A percentile compares a stretch with the other conserved stretches of the same genome.
phyloP scores from a whole-genome alignment of 2,797 vertebrate genomes.

The Molossus alvarezi region DNA sequence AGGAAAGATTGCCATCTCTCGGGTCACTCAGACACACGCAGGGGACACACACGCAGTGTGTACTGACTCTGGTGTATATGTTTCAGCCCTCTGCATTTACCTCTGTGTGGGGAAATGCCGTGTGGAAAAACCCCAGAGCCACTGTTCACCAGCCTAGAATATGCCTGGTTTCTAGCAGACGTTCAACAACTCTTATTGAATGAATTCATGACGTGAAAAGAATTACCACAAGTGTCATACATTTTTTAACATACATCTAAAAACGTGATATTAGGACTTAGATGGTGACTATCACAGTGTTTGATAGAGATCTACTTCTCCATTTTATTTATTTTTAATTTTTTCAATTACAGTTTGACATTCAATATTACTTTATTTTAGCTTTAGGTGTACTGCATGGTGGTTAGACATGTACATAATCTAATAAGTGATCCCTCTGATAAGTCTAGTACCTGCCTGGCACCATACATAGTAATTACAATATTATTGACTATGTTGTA shows the following conservation, averaged over 20 bases:
- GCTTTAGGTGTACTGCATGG: neutral
- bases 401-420: neutral
- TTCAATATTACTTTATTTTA: neutral
- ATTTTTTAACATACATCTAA: neutral
- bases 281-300: neutral
- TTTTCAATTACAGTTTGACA: neutral
- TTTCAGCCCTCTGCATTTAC: constrained; percentile 10
- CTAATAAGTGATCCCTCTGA: neutral
- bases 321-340: neutral
- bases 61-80: neutral
- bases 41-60: too few species aligned
- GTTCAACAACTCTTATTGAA: neutral
- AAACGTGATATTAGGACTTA: neutral
- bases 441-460: neutral
- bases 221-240: neutral
- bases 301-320: neutral
- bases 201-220: constrained; percentile 33
- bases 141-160: neutral
- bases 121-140: neutral
- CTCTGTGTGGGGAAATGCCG: neutral
- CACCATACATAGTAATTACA: neutral
- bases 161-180: neutral
- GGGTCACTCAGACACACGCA: neutral
- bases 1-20: neutral
- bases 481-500: neutral